phyloP scores from a whole-genome alignment of 2,797 vertebrate species.

The Dallia pectoralis region DNA sequence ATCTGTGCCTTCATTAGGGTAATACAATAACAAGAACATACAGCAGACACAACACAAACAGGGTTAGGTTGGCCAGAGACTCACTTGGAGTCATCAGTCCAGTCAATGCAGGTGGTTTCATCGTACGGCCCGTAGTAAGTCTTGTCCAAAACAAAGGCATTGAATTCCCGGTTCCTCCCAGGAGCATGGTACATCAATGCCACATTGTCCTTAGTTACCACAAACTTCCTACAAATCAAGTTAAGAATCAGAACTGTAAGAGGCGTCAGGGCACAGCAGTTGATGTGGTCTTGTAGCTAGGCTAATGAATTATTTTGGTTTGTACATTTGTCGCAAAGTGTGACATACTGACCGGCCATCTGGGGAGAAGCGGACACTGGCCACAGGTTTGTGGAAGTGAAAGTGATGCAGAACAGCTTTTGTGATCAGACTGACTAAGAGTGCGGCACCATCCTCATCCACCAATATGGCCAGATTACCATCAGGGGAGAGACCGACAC shows the following conservation, averaged over 20 bases:
- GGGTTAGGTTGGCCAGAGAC: slow-evolving; percentile 1
- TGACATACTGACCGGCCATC: slow-evolving; percentile 82
- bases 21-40: background rate
- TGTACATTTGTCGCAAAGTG: background rate
- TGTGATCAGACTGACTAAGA: slow-evolving; percentile 86
- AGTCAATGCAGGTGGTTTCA: slow-evolving; percentile 95
- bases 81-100: slow-evolving; percentile 95
- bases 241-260: background rate
- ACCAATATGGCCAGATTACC: slow-evolving; percentile 83
- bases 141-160: slow-evolving; percentile 93
- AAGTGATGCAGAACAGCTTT: slow-evolving; percentile 87
- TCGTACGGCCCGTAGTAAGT: slow-evolving; percentile 94
- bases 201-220: slow-evolving; percentile 89
- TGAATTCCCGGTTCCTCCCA: slow-evolving; percentile 87
- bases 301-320: background rate
- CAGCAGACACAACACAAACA: background rate
- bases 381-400: slow-evolving; percentile 91
- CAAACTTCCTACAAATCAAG: slow-evolving; percentile 81
- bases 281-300: background rate
- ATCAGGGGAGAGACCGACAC: slow-evolving; percentile 90
- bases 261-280: background rate
- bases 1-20: background rate
- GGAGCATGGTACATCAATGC: slow-evolving; percentile 94
- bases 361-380: slow-evolving; percentile 87
- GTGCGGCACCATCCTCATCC: slow-evolving; percentile 77